Base-by-base conservation (phyloP, 2,888 invertebrate genomes). In the Yponomeuta sedellus region DNA sequence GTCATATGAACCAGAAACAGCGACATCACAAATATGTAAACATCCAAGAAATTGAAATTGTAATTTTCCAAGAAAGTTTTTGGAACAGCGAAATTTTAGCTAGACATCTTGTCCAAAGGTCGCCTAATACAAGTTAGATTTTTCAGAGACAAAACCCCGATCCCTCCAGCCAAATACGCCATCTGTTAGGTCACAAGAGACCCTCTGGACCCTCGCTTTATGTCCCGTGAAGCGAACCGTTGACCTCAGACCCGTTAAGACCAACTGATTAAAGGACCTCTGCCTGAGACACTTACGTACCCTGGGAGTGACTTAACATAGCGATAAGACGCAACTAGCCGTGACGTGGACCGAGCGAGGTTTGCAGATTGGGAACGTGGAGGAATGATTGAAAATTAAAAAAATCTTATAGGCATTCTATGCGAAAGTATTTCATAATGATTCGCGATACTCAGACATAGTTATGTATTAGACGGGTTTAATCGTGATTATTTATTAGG, bases 171-270 rank as follows among this genome's bases (percentile, higher is more conserved):
- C 44, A 52, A 52, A 16, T 16, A 52, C 12, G 16, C 16, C 16
- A 52, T 73, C 11, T 68, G 25, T 20, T 59, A 52, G 44, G 44
- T 52, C 44, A 52, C 44, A 16, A 52, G 16, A 12, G 44, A 52
- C 44, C 44, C 44, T 52, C 44, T 16, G 44, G 44, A 52, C 44
- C 44, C 44, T 16, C 16, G 71, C 66, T 72, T 76, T 77, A 77
- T 75, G 77, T 75, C 66, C 74, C 78, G 74, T 77, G 72, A 77
- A 79, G 70, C 68, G 72, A 70, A 70, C 71, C 67, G 70, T 74
- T 73, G 78, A 74, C 73, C 74, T 68, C 71, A 67, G 69, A 73
- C 68, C 70, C 69, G 64, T 67, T 61, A 57, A 64, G 67, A 67
- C 65, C 61, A 61, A 62, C 52, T 61, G 66, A 64, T 64, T 64